Evolutionary conservation across 2,888 invertebrate genomes (phyloP), one percentile per base, ranked within the genome.

Genomic region (Reticulitermes lucifugus): DNA sequence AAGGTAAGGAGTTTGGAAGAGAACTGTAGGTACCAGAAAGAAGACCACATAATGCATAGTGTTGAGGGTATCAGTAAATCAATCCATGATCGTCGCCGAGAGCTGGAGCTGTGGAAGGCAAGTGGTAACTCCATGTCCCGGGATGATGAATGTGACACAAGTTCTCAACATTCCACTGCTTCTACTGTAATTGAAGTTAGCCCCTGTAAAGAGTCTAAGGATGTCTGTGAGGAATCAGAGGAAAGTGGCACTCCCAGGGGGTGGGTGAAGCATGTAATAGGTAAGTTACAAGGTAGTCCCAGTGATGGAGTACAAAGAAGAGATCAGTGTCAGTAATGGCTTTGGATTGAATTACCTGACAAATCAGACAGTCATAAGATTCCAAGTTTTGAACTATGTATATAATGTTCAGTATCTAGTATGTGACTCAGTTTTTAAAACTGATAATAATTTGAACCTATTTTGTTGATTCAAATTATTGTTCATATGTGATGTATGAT

Each of bases 201-300:
- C 10, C 88, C 87, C 41, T 88, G 86, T 41, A 88, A 88, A 83
- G 87, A 87, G 10, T 88, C 85, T 35, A 88, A 88, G 83, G 87
- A 87, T 21, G 87, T 87, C 22, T 86, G 88, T 21, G 87, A 87
- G 85, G 88, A 88, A 75, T 88, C 88, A 2, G 88, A 87, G 21
- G 87, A 87, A 22, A 85, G 71, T 43, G 85, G 85, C 4, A 83
- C 85, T 85, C 89, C 91, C 7, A 93, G 93, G 91, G 94, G 94
- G 88, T 96, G 95, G 95, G 96, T 96, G 0, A 95, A 94, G 89
- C 94, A 95, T 88, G 94, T 96, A 88, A 94, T 95, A 22, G 95
- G 94, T 88, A 94, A 95, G 91, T 94, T 95, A 89, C 95, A 95
- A 88, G 89, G 88, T 21, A 70, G 75, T 14, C 84, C 85, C 2